Evolutionary conservation across 2,797 vertebrate genomes (phyloP).

Genomic region (Coregonus suidteri): DNA sequence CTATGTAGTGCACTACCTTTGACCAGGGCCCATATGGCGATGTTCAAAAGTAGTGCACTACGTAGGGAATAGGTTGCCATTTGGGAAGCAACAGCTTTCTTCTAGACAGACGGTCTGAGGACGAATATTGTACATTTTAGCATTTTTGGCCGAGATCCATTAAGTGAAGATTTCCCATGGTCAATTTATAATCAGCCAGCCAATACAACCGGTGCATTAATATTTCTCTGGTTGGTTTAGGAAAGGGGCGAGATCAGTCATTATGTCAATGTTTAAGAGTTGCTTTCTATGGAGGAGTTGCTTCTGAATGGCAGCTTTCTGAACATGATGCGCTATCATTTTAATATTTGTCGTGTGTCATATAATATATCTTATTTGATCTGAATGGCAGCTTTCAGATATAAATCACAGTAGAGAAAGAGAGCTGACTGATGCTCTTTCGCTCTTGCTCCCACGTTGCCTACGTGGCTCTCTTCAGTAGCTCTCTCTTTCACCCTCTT

Average conservation of each 20-base stretch:
- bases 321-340: too few relatives aligned
- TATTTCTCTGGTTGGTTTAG: constrained; percentile 14
- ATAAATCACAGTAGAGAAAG: too few relatives aligned
- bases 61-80: neutral
- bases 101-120: constrained; percentile 3
- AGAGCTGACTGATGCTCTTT: neutral
- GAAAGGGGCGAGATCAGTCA: constrained; percentile 32
- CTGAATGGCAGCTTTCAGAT: too few relatives aligned
- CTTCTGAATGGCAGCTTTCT: too few relatives aligned
- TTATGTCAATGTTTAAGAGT: constrained; percentile 16
- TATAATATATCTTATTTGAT: too few relatives aligned
- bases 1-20: neutral
- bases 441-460: too few relatives aligned
- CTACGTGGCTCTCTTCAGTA: too few relatives aligned
- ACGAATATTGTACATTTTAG: constrained; percentile 18
- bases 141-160: constrained; percentile 31
- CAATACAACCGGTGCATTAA: constrained; percentile 19
- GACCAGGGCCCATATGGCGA: neutral
- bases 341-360: too few relatives aligned
- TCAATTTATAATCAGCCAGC: constrained; percentile 36
- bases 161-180: constrained; percentile 28
- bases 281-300: constrained; percentile 8
- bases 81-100: neutral
- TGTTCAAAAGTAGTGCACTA: neutral
- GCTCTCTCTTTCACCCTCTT: too few relatives aligned